Conservation (phyloP, 2,797 vertebrate species). For the Oreortyx pictus region DNA sequence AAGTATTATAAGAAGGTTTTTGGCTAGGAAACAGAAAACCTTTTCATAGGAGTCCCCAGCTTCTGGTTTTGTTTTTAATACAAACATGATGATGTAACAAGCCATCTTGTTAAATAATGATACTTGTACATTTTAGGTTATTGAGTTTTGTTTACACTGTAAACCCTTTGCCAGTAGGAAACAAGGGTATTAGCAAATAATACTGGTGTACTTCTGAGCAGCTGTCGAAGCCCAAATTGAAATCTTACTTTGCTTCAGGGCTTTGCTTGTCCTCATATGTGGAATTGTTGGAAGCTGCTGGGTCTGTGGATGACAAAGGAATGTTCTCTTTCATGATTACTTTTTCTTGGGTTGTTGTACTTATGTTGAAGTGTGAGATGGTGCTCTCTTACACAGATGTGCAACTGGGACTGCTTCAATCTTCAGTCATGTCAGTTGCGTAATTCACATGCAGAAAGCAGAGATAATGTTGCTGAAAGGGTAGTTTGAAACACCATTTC, state of each 20-base stretch:
- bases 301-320: not conserved
- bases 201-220: not conserved
- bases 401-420: not conserved
- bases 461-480: not conserved
- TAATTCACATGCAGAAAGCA: not conserved
- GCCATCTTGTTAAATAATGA: slow-evolving; percentile 21
- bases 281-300: not conserved
- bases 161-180: not conserved
- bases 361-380: not conserved
- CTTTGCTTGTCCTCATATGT: not conserved
- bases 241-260: not conserved
- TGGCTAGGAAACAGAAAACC: slow-evolving; percentile 53
- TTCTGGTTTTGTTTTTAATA: slow-evolving; percentile 56
- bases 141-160: not conserved
- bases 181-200: not conserved
- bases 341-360: not conserved
- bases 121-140: slow-evolving; percentile 14
- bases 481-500: not conserved
- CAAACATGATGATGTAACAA: slow-evolving; percentile 52
- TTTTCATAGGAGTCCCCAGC: slow-evolving; percentile 15
- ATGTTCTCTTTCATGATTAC: not conserved
- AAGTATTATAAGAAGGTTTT: slow-evolving; percentile 21
- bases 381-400: not conserved
- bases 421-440: not conserved
- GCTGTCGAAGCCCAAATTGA: not conserved